Evolutionary conservation across 2,888 invertebrate species (phyloP).

Genomic region (Polylopha cassiicola): DNA sequence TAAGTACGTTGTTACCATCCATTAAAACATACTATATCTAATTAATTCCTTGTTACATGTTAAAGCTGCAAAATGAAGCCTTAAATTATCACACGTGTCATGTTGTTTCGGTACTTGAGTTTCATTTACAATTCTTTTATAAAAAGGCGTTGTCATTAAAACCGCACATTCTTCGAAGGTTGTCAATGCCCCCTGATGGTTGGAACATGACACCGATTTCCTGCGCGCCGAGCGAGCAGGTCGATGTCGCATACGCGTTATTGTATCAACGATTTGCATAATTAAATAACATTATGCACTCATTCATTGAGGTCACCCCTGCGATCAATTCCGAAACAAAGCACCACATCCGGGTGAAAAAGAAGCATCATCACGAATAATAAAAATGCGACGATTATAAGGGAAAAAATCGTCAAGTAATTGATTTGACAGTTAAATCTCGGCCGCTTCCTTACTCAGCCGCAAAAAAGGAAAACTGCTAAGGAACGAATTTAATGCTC

Average conservation of each 20-base stretch:
- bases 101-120: constrained; percentile 15
- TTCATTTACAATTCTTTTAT: constrained; percentile 17
- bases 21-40: too few species aligned
- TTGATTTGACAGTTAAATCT: constrained; percentile 47
- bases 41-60: too few species aligned
- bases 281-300: constrained; percentile 71
- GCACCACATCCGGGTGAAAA: constrained; percentile 30
- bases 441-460: constrained; percentile 39
- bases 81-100: too few species aligned
- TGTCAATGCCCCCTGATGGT: constrained; percentile 36
- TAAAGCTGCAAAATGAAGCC: too few species aligned
- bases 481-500: constrained; percentile 52
- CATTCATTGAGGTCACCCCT: constrained; percentile 59
- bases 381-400: constrained; percentile 26
- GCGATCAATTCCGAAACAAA: constrained; percentile 50
- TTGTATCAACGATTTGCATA: constrained; percentile 63
- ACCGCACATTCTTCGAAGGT: constrained; percentile 35
- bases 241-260: constrained; percentile 53
- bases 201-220: constrained; percentile 62
- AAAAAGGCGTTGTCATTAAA: constrained; percentile 12
- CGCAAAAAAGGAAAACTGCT: constrained; percentile 59
- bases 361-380: constrained; percentile 28
- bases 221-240: constrained; percentile 43
- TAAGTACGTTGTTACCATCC: too few species aligned
- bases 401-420: constrained; percentile 36